Percentiles rank a stretch among this genome's conserved stretches.
phyloP scores from a whole-genome alignment of 2,888 invertebrate genomes.

The Latrodectus hesperus region DNA sequence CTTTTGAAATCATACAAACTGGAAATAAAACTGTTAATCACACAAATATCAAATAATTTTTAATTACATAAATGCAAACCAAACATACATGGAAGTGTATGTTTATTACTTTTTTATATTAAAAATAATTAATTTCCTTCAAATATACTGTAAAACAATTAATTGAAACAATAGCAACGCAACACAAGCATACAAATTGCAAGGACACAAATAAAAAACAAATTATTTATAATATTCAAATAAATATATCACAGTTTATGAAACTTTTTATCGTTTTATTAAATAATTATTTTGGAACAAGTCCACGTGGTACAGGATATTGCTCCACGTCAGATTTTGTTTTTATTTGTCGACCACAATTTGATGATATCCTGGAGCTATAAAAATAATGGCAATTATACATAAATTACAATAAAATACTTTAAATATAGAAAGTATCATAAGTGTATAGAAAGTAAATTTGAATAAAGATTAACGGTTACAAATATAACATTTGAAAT shows the following conservation, averaged over 20 bases:
- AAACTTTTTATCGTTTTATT: conserved; percentile 10
- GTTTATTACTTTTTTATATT: too few species aligned
- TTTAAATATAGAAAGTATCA: not conserved
- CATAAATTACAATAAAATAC: not conserved
- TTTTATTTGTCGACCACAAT: conserved; percentile 32
- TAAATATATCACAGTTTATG: conserved; percentile 59
- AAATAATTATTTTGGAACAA: conserved; percentile 52
- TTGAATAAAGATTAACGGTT: not conserved
- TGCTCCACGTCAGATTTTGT: conserved; percentile 37
- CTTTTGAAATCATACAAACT: too few species aligned
- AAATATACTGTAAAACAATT: too few species aligned
- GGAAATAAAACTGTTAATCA: too few species aligned
- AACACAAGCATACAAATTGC: too few species aligned
- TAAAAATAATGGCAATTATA: not conserved
- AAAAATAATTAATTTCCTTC: too few species aligned
- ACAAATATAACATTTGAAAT: not conserved
- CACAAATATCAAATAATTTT: too few species aligned
- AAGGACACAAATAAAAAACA: conserved; percentile 5
- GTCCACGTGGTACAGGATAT: conserved; percentile 61
- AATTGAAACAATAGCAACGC: too few species aligned
- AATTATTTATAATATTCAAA: conserved; percentile 25
- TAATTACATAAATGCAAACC: too few species aligned
- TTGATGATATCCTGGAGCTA: conserved; percentile 31
- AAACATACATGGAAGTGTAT: too few species aligned
- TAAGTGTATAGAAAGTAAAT: not conserved